phyloP scores from a whole-genome alignment of 1,140 invertebrate species.

The Pinna nobilis region DNA sequence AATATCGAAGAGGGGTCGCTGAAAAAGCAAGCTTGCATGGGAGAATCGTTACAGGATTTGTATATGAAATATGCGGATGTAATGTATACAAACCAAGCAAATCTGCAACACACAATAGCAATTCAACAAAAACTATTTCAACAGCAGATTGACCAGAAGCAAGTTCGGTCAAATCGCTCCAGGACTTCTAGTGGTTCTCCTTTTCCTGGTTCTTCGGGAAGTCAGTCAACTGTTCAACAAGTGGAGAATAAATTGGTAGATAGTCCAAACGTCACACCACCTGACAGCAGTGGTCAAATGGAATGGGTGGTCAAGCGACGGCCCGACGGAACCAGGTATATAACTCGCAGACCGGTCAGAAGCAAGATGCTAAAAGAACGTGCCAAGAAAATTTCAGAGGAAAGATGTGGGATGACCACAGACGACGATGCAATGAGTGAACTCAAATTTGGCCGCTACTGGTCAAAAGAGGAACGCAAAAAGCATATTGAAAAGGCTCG shows the following conservation, averaged over 20 bases:
- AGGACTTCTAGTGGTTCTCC: constrained; percentile 49
- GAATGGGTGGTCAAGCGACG: constrained; percentile 88
- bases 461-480: constrained; percentile 87
- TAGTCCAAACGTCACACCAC: constrained; percentile 50
- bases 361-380: constrained; percentile 83
- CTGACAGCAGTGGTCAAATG: constrained; percentile 76
- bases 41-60: constrained; percentile 69
- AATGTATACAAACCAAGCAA: constrained; percentile 85
- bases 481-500: constrained; percentile 83
- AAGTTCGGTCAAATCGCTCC: constrained; percentile 26
- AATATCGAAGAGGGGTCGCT: constrained; percentile 24
- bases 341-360: constrained; percentile 83
- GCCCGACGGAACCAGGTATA: constrained; percentile 87
- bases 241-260: constrained; percentile 24
- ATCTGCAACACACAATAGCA: constrained; percentile 84
- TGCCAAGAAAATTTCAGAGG: constrained; percentile 82
- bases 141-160: constrained; percentile 73
- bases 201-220: constrained; percentile 35
- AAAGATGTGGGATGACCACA: constrained; percentile 84
- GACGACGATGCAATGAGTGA: constrained; percentile 90
- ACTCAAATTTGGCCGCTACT: constrained; percentile 87
- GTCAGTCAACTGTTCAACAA: background rate
- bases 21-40: constrained; percentile 51
- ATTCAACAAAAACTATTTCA: constrained; percentile 83
- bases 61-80: constrained; percentile 73